These are phyloP conservation scores for Thermophis baileyi DNA, from an alignment of 2,113 vertebrate genomes.

Conservation along the genomic window DNA sequence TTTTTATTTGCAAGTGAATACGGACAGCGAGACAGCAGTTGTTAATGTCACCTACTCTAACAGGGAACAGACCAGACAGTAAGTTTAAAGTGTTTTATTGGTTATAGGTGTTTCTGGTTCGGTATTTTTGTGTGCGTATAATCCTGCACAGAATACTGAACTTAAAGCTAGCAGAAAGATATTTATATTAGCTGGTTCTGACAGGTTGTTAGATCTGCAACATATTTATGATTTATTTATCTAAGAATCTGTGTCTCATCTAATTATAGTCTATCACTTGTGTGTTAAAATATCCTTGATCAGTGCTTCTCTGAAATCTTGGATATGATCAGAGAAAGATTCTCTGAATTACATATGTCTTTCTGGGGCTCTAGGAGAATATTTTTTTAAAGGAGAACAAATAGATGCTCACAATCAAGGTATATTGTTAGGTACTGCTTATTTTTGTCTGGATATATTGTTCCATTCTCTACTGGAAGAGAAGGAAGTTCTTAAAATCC, in stretches of 20 bases:
- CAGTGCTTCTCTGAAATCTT: neutral
- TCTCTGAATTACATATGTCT: neutral
- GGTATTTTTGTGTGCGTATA: neutral
- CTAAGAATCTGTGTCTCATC: neutral
- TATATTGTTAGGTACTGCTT: neutral
- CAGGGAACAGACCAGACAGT: slow-evolving; percentile 92
- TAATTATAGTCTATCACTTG: neutral
- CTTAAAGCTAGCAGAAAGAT: neutral
- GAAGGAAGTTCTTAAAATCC: neutral
- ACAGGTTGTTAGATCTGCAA: neutral
- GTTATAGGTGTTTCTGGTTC: neutral
- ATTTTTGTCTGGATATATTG: neutral
- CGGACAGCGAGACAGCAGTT: slow-evolving; percentile 91
- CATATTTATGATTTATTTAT: neutral
- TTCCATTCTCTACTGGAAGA: neutral
- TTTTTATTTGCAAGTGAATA: slow-evolving; percentile 78
- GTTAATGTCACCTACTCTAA: slow-evolving; percentile 93
- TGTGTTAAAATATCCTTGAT: neutral
- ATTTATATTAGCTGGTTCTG: neutral
- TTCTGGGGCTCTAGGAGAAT: neutral
- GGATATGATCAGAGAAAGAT: neutral
- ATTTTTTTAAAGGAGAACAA: neutral
- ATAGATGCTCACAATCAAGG: neutral
- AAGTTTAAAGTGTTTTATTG: slow-evolving; percentile 58
- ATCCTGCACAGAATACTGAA: neutral